phyloP scores from a whole-genome alignment of 2,113 vertebrate species.

The Laticauda colubrina region DNA sequence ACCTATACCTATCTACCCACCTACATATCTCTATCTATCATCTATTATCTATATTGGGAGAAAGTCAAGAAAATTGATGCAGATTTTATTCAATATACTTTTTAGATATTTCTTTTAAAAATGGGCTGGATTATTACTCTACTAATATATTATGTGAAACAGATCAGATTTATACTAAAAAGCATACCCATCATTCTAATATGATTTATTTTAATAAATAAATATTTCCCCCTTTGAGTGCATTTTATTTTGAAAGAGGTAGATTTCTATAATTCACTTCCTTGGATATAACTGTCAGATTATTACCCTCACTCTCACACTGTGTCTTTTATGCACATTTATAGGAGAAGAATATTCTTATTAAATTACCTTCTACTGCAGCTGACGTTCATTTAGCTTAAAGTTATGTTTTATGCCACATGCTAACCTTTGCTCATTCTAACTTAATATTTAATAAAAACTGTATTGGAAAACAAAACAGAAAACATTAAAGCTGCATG shows the following conservation, averaged over 20 bases:
- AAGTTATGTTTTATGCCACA: conserved; percentile 48
- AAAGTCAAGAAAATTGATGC: not conserved
- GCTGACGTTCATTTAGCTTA: conserved; percentile 26
- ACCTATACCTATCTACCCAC: not conserved
- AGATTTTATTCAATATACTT: not conserved
- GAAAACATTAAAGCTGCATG: conserved; percentile 44
- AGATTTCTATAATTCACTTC: conserved; percentile 44
- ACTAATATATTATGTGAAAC: not conserved
- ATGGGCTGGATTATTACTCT: not conserved
- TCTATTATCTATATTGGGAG: not conserved
- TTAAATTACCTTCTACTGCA: conserved; percentile 59
- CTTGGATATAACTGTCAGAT: not conserved
- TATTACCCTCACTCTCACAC: not conserved
- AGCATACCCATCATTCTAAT: not conserved
- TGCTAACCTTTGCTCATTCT: conserved; percentile 36
- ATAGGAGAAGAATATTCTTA: conserved; percentile 38
- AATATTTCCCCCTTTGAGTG: not conserved
- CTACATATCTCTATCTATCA: not conserved
- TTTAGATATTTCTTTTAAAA: not conserved
- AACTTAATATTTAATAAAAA: conserved; percentile 65
- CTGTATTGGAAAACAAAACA: conserved; percentile 55
- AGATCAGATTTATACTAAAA: not conserved
- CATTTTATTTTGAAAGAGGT: conserved; percentile 47
- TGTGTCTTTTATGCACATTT: not conserved
- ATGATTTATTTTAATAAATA: not conserved